A percentile compares a stretch with the other conserved stretches of the same genome.
Evolutionary conservation across 37 sponge, comb jelly and placozoan species (phyloP).

Genomic region (Cliona cf. orientalis): DNA sequence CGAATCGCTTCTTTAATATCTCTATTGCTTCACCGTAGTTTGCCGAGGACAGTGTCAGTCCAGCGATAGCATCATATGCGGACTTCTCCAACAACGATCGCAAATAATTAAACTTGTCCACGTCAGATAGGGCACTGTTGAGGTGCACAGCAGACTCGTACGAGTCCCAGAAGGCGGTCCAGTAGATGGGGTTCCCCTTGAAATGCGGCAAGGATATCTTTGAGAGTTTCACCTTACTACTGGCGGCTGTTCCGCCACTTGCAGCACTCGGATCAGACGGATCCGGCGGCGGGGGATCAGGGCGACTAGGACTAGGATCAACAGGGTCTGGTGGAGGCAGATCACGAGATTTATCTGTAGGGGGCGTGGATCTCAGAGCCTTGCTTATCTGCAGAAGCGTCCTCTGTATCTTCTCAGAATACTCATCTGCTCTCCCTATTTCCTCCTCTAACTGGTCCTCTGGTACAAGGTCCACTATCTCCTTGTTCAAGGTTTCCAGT

Average conservation of each 20-base stretch:
- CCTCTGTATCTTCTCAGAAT: neutral
- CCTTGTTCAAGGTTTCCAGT: neutral
- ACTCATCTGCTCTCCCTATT: constrained; percentile 17
- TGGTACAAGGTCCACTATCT: neutral
- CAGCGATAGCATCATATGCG: too few species aligned
- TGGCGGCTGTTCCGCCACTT: neutral
- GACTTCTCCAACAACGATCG: too few species aligned
- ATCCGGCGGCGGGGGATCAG: neutral
- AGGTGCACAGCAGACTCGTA: too few species aligned
- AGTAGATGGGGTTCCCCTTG: too few species aligned
- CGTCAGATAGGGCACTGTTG: too few species aligned
- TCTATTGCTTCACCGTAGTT: too few species aligned
- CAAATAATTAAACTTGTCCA: too few species aligned
- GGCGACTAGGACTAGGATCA: neutral
- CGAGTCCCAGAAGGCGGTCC: too few species aligned
- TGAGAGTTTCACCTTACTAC: neutral
- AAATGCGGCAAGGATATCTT: too few species aligned
- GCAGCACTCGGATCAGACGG: neutral
- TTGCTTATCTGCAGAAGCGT: neutral
- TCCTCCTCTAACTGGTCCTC: neutral
- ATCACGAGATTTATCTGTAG: neutral
- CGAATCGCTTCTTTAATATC: too few species aligned
- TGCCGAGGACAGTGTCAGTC: too few species aligned
- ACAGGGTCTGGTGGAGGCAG: neutral
- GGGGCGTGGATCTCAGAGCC: neutral